phyloP scores from a whole-genome alignment of 2,113 vertebrate species.

The Malurus cyaneus region DNA sequence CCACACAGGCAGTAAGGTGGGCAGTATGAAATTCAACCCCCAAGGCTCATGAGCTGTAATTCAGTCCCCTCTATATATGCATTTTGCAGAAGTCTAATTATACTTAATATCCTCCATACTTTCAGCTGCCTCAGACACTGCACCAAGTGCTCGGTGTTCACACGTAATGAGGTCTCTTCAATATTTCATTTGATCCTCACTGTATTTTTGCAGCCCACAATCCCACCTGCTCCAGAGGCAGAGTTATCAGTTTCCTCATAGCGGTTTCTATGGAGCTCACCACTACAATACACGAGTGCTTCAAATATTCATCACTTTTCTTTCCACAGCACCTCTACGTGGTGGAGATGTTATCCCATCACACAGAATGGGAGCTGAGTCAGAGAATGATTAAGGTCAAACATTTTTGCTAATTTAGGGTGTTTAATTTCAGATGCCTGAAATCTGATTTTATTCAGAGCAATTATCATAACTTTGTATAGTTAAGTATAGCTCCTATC shows the following conservation, averaged over 20 bases:
- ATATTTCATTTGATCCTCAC: constrained; percentile 4
- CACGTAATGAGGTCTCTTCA: not conserved
- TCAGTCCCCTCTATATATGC: not conserved
- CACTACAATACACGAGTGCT: not conserved
- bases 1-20: not conserved
- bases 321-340: not conserved
- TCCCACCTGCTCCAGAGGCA: not conserved
- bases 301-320: not conserved
- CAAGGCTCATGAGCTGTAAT: not conserved
- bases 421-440: constrained; percentile 8
- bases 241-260: not conserved
- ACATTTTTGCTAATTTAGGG: constrained; percentile 28
- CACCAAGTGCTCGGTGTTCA: not conserved
- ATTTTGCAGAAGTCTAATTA: not conserved
- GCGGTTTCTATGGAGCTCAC: not conserved
- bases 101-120: not conserved
- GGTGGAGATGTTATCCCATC: not conserved
- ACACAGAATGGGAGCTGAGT: not conserved
- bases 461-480: constrained; percentile 31
- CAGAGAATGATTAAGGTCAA: constrained; percentile 44
- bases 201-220: not conserved
- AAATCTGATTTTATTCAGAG: not conserved
- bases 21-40: not conserved
- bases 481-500: constrained; percentile 2
- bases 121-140: not conserved